Conservation (phyloP, 2,113 vertebrate genomes). For the Camelus bactrianus region DNA sequence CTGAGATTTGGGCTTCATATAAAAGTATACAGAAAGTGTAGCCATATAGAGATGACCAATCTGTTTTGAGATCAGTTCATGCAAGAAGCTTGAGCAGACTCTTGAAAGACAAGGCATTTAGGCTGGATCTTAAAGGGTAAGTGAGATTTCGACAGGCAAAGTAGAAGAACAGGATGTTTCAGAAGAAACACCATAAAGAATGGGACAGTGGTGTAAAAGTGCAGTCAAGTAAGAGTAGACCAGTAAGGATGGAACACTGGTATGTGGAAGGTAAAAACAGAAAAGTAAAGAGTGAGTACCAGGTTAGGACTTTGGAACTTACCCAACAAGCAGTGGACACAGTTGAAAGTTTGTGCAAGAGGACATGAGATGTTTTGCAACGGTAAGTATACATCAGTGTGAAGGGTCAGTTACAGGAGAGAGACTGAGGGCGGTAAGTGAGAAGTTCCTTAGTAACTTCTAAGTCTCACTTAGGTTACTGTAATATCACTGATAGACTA, state of each 20-base stretch:
- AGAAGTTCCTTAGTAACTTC: too few species aligned
- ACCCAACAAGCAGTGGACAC: not conserved
- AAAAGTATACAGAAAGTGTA: not conserved
- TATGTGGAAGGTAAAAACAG: not conserved
- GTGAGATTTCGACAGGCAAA: not conserved
- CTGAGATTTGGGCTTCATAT: not conserved
- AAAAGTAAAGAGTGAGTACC: not conserved
- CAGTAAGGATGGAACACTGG: not conserved
- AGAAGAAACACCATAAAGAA: not conserved
- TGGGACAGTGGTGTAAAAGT: not conserved
- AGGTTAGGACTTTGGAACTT: not conserved
- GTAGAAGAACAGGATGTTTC: not conserved
- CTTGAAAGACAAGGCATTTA: not conserved
- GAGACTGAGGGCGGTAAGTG: not conserved
- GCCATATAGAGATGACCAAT: not conserved
- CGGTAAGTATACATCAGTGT: not conserved
- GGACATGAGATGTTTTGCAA: not conserved
- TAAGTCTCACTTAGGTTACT: not conserved
- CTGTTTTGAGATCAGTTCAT: not conserved
- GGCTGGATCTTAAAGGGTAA: not conserved
- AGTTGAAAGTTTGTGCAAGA: not conserved
- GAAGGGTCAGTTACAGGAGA: not conserved
- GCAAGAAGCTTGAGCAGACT: not conserved
- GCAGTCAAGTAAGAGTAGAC: not conserved
- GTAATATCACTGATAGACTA: not conserved